A percentile compares a stretch with the other conserved stretches of the same genome.
Conservation (phyloP, 2,888 invertebrate species). For the Agrilus biguttatus region DNA sequence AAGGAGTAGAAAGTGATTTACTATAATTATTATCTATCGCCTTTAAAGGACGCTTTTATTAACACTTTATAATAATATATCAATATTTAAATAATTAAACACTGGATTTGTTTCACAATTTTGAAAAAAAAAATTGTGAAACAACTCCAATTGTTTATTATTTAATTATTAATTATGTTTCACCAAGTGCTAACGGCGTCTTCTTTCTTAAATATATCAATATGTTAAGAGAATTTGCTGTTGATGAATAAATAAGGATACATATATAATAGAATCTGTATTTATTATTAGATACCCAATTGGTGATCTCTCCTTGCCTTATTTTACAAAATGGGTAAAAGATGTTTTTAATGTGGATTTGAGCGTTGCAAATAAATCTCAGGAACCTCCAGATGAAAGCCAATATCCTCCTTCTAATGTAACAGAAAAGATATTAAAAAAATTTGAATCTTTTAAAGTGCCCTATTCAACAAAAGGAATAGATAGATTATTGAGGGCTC, state of each 20-base stretch:
- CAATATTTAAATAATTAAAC: too few relatives aligned
- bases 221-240: too few relatives aligned
- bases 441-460: slow-evolving; percentile 39
- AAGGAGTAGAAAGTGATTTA: too few relatives aligned
- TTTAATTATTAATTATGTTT: too few relatives aligned
- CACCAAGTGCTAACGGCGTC: too few relatives aligned
- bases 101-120: too few relatives aligned
- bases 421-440: slow-evolving; percentile 43
- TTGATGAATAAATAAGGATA: not conserved
- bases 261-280: not conserved
- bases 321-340: slow-evolving; percentile 68
- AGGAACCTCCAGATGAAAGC: slow-evolving; percentile 37
- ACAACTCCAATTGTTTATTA: too few relatives aligned
- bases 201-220: too few relatives aligned
- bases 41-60: too few relatives aligned
- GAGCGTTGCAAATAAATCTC: slow-evolving; percentile 33
- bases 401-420: slow-evolving; percentile 53
- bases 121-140: too few relatives aligned
- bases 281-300: slow-evolving; percentile 53
- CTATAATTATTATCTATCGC: too few relatives aligned
- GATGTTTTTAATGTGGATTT: slow-evolving; percentile 56
- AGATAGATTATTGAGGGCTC: slow-evolving; percentile 76
- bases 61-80: too few relatives aligned
- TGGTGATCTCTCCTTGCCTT: slow-evolving; percentile 56
- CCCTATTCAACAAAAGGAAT: slow-evolving; percentile 57